phyloP scores from a whole-genome alignment of 2,888 invertebrate species.

The Diloba caeruleocephala region DNA sequence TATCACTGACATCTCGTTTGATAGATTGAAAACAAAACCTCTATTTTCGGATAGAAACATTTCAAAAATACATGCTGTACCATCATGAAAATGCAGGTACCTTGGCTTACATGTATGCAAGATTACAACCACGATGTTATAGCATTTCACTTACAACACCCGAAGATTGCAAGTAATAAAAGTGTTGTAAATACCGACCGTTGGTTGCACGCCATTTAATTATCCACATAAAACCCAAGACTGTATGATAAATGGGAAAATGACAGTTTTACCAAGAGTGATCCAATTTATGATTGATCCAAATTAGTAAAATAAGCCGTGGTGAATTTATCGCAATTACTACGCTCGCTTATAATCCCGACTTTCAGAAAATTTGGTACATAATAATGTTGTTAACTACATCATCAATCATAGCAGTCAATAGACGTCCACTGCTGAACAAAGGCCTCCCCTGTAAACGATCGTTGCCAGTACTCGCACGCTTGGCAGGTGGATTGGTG shows the following conservation, averaged over 20 bases:
- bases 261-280: slow-evolving; percentile 32
- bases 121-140: slow-evolving; percentile 12
- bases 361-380: not conserved
- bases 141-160: slow-evolving; percentile 32
- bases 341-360: not conserved
- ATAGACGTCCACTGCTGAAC: too few relatives aligned
- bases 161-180: slow-evolving; percentile 36
- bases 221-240: slow-evolving; percentile 32
- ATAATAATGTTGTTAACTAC: not conserved
- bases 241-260: slow-evolving; percentile 22
- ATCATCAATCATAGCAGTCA: too few relatives aligned
- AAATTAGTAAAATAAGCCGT: slow-evolving; percentile 3
- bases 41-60: too few relatives aligned
- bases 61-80: too few relatives aligned
- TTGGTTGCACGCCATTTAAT: slow-evolving; percentile 34
- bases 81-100: slow-evolving; percentile 2
- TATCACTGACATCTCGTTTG: too few relatives aligned
- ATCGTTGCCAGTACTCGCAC: too few relatives aligned
- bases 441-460: too few relatives aligned
- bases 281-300: slow-evolving; percentile 23
- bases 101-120: slow-evolving; percentile 15
- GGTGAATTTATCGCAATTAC: slow-evolving; percentile 1
- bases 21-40: too few relatives aligned
- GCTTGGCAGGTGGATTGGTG: too few relatives aligned
- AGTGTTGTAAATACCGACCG: slow-evolving; percentile 32